A percentile compares a stretch with the other conserved stretches of the same genome.
phyloP scores from a whole-genome alignment of 2,888 invertebrate species.

The Eubasilissa splendida region DNA sequence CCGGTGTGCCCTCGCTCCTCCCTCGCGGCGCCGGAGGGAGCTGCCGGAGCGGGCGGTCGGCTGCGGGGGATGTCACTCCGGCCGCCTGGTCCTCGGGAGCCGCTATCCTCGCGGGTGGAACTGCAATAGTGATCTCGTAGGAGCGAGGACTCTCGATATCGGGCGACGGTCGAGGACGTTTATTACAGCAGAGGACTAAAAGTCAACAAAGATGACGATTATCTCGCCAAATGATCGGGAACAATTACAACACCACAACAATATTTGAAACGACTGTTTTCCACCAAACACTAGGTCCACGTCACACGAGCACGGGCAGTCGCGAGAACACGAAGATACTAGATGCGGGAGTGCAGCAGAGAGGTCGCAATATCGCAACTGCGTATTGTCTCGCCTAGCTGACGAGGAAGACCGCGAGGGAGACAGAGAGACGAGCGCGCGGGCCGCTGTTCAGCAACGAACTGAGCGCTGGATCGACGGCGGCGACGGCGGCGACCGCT shows the following conservation, averaged over 20 bases:
- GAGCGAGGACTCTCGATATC: too few species aligned
- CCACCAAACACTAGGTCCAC: not conserved
- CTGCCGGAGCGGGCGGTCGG: too few species aligned
- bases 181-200: not conserved
- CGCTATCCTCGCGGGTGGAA: too few species aligned
- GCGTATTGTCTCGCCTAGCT: not conserved
- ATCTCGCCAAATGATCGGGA: not conserved
- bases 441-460: not conserved
- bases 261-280: not conserved
- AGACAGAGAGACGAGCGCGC: not conserved
- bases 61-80: too few species aligned
- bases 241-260: not conserved
- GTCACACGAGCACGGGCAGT: too few species aligned
- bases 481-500: constrained; percentile 11
- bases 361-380: constrained; percentile 11
- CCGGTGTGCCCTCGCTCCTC: not conserved
- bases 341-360: not conserved
- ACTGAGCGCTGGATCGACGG: not conserved
- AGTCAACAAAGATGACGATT: not conserved
- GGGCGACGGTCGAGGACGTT: too few species aligned
- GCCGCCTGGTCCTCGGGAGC: too few species aligned
- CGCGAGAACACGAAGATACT: not conserved
- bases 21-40: not conserved
- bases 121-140: too few species aligned
- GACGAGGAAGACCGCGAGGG: not conserved